Percentiles rank a stretch among this genome's conserved stretches.
Evolutionary conservation across 2,888 invertebrate species (phyloP).

Genomic region (Diaphora mendica): DNA sequence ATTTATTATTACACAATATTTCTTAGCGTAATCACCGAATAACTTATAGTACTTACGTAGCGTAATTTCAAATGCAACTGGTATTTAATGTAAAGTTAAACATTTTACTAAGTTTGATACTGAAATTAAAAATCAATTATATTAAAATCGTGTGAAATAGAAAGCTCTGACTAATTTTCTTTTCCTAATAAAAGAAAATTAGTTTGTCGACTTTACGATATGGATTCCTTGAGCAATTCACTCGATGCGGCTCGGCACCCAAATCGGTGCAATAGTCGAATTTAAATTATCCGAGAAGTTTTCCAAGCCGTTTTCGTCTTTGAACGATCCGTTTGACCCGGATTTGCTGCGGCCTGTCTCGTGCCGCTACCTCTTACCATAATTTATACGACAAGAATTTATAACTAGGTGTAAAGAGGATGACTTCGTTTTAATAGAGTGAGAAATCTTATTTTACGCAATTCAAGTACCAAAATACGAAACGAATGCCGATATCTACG

Average conservation of each 20-base stretch:
- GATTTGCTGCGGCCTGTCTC: constrained; percentile 29
- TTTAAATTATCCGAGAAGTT: neutral
- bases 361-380: neutral
- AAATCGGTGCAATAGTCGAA: neutral
- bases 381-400: constrained; percentile 6
- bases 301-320: neutral
- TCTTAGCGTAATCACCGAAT: no score
- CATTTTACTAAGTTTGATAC: no score
- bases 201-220: no score
- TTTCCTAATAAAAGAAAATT: no score
- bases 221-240: neutral
- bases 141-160: neutral
- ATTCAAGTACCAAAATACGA: neutral
- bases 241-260: neutral
- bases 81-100: no score
- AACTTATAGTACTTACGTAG: no score
- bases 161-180: no score
- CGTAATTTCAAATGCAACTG: no score
- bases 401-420: neutral
- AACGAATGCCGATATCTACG: neutral
- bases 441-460: neutral
- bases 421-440: neutral
- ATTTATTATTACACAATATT: no score
- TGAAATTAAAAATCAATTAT: neutral
- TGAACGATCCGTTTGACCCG: constrained; percentile 17